Conservation (phyloP, 2,113 vertebrate species). For the Gadus macrocephalus region DNA sequence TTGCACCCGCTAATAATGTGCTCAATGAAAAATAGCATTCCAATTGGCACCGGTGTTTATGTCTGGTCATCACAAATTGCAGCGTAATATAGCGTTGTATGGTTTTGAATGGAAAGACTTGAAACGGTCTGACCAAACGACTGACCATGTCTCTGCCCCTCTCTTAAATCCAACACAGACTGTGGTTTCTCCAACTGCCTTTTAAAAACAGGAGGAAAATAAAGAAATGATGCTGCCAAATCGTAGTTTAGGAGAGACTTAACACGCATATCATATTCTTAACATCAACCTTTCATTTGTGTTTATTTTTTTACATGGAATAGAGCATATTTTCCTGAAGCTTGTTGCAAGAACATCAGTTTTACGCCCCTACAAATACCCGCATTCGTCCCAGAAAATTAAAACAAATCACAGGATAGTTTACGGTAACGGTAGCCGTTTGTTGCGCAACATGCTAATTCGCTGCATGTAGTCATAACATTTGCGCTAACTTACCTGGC, state of each 20-base stretch:
- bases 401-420: conserved; percentile 13
- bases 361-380: not conserved
- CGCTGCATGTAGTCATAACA: conserved; percentile 6
- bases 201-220: conserved; percentile 60
- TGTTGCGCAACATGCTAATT: conserved; percentile 3
- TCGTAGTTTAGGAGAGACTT: conserved; percentile 48
- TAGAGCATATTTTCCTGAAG: conserved; percentile 8
- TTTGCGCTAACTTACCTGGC: not conserved
- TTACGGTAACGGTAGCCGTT: conserved; percentile 28
- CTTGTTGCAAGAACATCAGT: not conserved
- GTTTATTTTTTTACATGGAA: conserved; percentile 2
- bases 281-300: not conserved
- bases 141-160: conserved; percentile 58
- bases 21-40: conserved; percentile 33
- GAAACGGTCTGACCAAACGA: conserved; percentile 56
- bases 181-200: conserved; percentile 60
- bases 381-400: conserved; percentile 33
- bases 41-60: conserved; percentile 54
- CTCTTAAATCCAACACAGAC: conserved; percentile 60
- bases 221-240: conserved; percentile 51
- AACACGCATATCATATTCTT: not conserved
- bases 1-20: not conserved
- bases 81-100: conserved; percentile 26
- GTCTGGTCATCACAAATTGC: conserved; percentile 55
- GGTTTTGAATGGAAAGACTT: conserved; percentile 53